Evolutionary conservation across 2,888 invertebrate species (phyloP).

Genomic region (Nomada lathburiana): DNA sequence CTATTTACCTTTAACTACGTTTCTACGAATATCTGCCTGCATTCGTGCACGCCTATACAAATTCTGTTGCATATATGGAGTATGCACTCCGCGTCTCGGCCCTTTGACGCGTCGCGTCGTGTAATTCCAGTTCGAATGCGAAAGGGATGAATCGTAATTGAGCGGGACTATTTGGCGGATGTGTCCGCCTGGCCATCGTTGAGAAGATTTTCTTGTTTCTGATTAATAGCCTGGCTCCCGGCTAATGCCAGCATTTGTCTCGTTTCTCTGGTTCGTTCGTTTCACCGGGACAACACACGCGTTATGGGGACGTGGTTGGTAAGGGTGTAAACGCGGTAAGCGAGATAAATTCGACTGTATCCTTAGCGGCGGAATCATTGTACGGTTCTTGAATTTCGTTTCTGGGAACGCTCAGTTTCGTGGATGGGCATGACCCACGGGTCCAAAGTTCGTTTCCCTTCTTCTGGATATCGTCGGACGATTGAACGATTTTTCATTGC

Average conservation of each 20-base stretch:
- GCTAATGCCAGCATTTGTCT: conserved; percentile 8
- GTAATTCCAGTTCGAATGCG: conserved; percentile 20
- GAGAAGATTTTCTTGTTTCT: conserved; percentile 15
- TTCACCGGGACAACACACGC: neutral
- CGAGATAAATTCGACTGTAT: conserved; percentile 18
- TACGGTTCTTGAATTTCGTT: neutral
- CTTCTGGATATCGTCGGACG: conserved; percentile 21
- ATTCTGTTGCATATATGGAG: conserved; percentile 54
- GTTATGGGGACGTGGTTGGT: neutral
- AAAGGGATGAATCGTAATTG: conserved; percentile 21
- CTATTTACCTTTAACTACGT: conserved; percentile 43
- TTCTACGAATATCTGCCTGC: conserved; percentile 31
- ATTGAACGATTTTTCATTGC: conserved; percentile 18
- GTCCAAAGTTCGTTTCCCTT: neutral
- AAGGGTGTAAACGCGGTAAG: conserved; percentile 7
- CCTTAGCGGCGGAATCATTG: neutral
- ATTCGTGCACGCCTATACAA: conserved; percentile 22
- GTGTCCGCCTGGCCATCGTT: neutral
- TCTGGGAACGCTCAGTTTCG: neutral
- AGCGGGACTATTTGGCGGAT: conserved; percentile 13
- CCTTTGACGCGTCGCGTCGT: conserved; percentile 39
- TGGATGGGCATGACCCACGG: too few species aligned
- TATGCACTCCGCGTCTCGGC: conserved; percentile 34
- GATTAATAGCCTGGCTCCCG: conserved; percentile 9
- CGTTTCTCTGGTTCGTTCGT: neutral